Conservation (phyloP, 2,113 vertebrate species). For the Columbina picui region DNA sequence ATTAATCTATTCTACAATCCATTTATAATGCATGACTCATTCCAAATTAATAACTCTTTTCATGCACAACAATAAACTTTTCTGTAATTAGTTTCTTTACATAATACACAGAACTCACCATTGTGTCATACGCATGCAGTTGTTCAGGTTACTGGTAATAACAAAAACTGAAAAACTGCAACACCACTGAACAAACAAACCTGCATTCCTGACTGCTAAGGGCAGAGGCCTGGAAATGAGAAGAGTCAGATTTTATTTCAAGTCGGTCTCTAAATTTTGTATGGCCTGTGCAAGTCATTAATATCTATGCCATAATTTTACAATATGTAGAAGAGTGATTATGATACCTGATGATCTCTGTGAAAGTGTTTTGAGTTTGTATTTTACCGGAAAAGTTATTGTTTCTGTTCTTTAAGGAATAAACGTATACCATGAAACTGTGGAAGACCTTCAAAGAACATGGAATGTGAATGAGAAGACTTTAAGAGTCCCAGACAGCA, state of each 20-base stretch:
- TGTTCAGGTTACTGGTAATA: background rate
- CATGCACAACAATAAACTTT: background rate
- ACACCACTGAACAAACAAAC: background rate
- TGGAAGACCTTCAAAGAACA: background rate
- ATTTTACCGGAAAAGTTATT: background rate
- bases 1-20: background rate
- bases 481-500: background rate
- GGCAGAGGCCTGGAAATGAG: background rate
- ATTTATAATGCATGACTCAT: background rate
- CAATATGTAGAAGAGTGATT: background rate
- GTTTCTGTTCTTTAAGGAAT: background rate
- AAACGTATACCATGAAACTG: background rate
- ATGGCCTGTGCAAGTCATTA: background rate
- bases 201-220: background rate
- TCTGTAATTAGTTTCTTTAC: background rate
- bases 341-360: background rate
- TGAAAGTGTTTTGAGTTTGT: background rate
- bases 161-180: background rate
- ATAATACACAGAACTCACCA: background rate
- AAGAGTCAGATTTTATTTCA: background rate
- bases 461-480: background rate
- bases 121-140: background rate
- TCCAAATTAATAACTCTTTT: background rate
- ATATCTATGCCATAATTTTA: background rate
- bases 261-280: background rate